Evolutionary conservation across 2,113 vertebrate species (phyloP).

Genomic region (Hucho hucho): DNA sequence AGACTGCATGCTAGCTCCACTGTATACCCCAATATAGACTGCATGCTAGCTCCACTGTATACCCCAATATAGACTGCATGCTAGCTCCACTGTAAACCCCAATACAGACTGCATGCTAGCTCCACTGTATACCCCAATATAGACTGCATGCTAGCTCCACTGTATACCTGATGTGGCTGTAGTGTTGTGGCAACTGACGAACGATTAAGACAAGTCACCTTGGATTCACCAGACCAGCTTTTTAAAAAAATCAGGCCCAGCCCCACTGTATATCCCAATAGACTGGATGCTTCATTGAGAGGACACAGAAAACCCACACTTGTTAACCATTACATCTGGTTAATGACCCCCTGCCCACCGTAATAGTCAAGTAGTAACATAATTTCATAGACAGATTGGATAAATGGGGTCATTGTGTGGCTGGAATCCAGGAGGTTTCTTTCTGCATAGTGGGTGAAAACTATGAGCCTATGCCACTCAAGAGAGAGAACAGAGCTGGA

Average conservation of each 20-base stretch:
- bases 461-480: no score
- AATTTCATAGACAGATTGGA: no score
- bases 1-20: no score
- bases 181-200: constrained; percentile 57
- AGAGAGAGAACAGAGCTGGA: no score
- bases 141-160: no score
- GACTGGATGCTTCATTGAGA: constrained; percentile 18
- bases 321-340: constrained; percentile 36
- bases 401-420: no score
- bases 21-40: no score
- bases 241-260: background rate
- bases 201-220: constrained; percentile 54
- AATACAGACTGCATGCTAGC: no score
- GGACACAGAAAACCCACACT: constrained; percentile 21
- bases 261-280: background rate
- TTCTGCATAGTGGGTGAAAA: no score
- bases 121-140: background rate
- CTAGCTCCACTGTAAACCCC: background rate
- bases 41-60: background rate
- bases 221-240: constrained; percentile 18
- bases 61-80: constrained; percentile 27
- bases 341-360: background rate
- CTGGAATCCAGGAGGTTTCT: no score
- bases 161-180: background rate
- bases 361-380: background rate